phyloP scores from a whole-genome alignment of 2,888 invertebrate genomes.

The Sipunculus nudus region DNA sequence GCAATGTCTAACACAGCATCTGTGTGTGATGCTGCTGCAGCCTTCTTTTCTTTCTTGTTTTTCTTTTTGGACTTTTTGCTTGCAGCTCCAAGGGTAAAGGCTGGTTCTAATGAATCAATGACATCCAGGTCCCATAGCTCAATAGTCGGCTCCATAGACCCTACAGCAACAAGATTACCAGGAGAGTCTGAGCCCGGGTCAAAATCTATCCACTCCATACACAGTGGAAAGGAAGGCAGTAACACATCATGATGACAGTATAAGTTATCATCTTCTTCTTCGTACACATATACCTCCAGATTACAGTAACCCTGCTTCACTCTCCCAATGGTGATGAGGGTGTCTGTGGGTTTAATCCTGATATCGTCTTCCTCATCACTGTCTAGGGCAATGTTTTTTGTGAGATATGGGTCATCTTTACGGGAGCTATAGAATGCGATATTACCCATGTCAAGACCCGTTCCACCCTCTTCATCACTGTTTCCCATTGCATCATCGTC shows the following conservation, averaged over 20 bases:
- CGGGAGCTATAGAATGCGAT: conserved; percentile 62
- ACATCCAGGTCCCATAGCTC: conserved; percentile 98
- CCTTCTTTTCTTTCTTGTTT: conserved; percentile 58
- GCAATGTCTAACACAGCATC: conserved; percentile 91
- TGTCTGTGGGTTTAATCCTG: conserved; percentile 86
- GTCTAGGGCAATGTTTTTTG: conserved; percentile 49
- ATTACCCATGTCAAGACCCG: conserved; percentile 9
- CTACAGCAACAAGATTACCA: conserved; percentile 91
- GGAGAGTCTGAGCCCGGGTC: conserved; percentile 73
- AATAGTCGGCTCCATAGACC: conserved; percentile 90
- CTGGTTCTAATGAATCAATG: conserved; percentile 89
- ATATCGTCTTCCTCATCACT: conserved; percentile 83
- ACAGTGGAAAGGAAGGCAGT: conserved; percentile 87
- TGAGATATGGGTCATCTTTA: conserved; percentile 68
- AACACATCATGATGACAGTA: conserved; percentile 95
- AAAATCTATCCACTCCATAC: conserved; percentile 90
- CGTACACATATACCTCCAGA: conserved; percentile 92
- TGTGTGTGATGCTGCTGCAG: conserved; percentile 75
- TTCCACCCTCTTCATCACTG: background rate
- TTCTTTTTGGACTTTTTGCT: conserved; percentile 80
- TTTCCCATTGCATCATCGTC: conserved; percentile 48
- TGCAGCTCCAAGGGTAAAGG: conserved; percentile 76
- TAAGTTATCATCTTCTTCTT: conserved; percentile 85
- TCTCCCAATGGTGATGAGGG: conserved; percentile 86
- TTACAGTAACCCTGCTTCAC: conserved; percentile 87